Evolutionary conservation across 2,888 invertebrate species (phyloP), one percentile per base, ranked within the genome.

Genomic region (Stenodema calcarata): DNA sequence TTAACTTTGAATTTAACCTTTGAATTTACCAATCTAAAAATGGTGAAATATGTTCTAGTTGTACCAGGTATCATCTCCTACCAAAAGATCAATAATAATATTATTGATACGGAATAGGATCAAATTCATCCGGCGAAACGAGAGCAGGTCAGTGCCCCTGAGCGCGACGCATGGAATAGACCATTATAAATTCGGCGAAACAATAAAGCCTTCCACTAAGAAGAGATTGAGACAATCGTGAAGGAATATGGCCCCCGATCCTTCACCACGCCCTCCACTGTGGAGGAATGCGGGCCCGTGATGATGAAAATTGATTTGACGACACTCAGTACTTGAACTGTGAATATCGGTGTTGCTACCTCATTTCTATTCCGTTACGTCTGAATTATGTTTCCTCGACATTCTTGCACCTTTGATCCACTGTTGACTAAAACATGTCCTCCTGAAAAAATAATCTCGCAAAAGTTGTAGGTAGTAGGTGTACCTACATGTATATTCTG

Each of bases 181-280:
- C 44, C 44, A 78, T 78, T 78, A 78, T 41, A 78, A 78, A 78
- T 41, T 28, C 78, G 42, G 78, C 78, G 78, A 78, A 78, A 78
- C 78, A 78, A 78, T 78, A 78, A 78, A 44, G 78, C 41, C 44
- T 44, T 27, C 41, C 78, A 44, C 47, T 42, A 14, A 16, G 78
- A 18, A 12, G 44, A 78, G 78, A 78, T 44, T 12, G 18, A 44
- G 78, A 78, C 78, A 78, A 78, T 78, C 18, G 44, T 11, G 62
- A 18, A 27, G 62, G 62, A 62, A 62, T 62, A 62, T 62, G 62
- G 23, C 62, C 62, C 62, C 62, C 62, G 62, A 62, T 62, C 23
- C 62, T 23, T 62, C 23, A 62, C 23, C 62, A 62, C 62, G 62
- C 62, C 62, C 23, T 11, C 18, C 23, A 62, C 62, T 62, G 62